Base-by-base conservation (phyloP, 2,888 invertebrate species). In the Spodoptera picta region DNA sequence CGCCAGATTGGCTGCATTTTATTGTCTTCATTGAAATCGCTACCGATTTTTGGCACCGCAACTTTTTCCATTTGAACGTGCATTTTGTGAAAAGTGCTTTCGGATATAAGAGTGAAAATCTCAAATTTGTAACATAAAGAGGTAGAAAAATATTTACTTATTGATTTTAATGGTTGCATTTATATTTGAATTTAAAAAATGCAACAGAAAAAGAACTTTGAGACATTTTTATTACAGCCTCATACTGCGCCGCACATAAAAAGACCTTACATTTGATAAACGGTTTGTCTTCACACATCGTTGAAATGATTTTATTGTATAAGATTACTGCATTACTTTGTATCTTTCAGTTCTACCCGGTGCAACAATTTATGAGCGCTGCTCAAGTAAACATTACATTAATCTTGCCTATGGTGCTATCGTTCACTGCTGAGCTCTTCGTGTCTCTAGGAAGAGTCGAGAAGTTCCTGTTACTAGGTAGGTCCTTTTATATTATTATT, bases 341-440 rank as follows among this genome's bases (percentile, higher is more conserved):
- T 12, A 12, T 47, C 12, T 47, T 47, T 19, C 23, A 94, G 94
- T 93, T 94, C 60, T 94, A 93, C 67, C 93, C 93, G 3, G 75
- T 95, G 49, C 92, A 95, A 77, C 93, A 95, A 73, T 94, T 94
- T 71, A 87, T 95, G 82, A 89, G 75, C 51, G 88, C 92, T 27
- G 92, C 90, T 1, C 93, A 94, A 79, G 83, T 95, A 41, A 94
- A 94, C 71, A 85, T 95, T 12, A 92, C 95, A 3, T 75, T 95
- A 61, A 83, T 94, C 19, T 78, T 95, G 60, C 94, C 95, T 0
- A 79, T 96, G 5, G 95, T 95, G 41, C 83, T 96, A 14, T 90
- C 96, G 0, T 96, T 96, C 69, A 91, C 95, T 6, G 95, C 95
- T 0, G 96, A 96, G 69, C 88, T 95, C 31, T 78, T 95, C 0